phyloP scores from a whole-genome alignment of 2,113 vertebrate genomes.

The Xiphophorus hellerii region DNA sequence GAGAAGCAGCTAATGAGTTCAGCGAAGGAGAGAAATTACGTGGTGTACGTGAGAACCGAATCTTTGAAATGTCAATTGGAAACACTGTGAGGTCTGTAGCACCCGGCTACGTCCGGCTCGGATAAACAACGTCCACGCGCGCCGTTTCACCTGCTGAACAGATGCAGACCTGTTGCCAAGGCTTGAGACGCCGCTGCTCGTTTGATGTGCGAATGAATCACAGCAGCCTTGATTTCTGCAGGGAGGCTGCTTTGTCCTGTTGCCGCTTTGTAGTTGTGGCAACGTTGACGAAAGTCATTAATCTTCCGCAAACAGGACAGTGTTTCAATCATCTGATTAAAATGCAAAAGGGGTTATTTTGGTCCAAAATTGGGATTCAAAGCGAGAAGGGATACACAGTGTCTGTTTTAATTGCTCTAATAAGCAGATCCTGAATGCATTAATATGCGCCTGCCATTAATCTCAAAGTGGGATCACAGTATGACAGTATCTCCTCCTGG shows the following conservation, averaged over 20 bases:
- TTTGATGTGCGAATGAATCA: conserved; percentile 26
- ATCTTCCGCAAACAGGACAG: conserved; percentile 12
- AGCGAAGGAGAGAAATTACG: conserved; percentile 30
- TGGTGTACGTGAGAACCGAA: conserved; percentile 16
- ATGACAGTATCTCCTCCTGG: conserved; percentile 12
- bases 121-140: conserved; percentile 6
- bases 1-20: conserved; percentile 42
- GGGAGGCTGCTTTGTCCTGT: conserved; percentile 1
- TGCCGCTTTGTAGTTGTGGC: conserved; percentile 27
- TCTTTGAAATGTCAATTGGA: conserved; percentile 53
- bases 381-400: conserved; percentile 10
- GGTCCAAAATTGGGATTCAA: conserved; percentile 17
- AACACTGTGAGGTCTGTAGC: conserved; percentile 38
- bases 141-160: conserved; percentile 2
- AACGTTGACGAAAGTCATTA: conserved; percentile 18
- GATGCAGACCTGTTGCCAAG: conserved; percentile 36
- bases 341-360: conserved; percentile 19
- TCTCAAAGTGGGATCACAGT: conserved; percentile 52
- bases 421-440: conserved; percentile 18
- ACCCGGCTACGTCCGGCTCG: not conserved
- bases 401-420: conserved; percentile 15
- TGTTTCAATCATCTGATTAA: conserved; percentile 24
- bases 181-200: conserved; percentile 20
- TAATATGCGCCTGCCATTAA: conserved; percentile 16
- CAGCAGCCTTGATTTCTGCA: conserved; percentile 17